phyloP scores from a whole-genome alignment of 2,797 vertebrate genomes.

The Alosa sapidissima region DNA sequence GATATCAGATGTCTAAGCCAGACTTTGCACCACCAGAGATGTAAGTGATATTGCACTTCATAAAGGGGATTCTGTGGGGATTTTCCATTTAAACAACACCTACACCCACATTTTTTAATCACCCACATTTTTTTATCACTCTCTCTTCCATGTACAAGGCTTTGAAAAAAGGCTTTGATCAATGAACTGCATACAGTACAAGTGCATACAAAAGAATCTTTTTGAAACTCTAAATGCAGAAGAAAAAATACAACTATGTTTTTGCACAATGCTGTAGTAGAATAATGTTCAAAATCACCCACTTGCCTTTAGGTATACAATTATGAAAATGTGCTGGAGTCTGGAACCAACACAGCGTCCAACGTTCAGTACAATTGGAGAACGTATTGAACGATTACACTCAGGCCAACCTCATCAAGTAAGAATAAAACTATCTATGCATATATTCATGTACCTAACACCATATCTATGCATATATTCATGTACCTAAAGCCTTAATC shows the following conservation, averaged over 20 bases:
- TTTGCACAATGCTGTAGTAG: too few species aligned
- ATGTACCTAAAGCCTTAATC: too few species aligned
- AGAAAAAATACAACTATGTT: background rate
- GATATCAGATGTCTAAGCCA: slow-evolving; percentile 90
- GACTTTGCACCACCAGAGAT: slow-evolving; percentile 84
- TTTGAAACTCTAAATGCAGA: background rate
- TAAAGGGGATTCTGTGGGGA: background rate
- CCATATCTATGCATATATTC: too few species aligned
- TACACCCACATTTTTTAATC: too few species aligned
- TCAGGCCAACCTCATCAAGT: slow-evolving; percentile 71
- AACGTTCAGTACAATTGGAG: slow-evolving; percentile 81
- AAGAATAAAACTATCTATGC: background rate
- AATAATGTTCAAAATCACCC: background rate
- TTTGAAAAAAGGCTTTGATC: too few species aligned
- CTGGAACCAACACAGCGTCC: slow-evolving; percentile 86
- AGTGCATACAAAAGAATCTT: too few species aligned
- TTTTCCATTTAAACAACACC: background rate
- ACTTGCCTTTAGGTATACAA: slow-evolving; percentile 76
- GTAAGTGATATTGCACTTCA: slow-evolving; percentile 69
- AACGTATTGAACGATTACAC: slow-evolving; percentile 79
- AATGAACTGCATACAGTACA: too few species aligned
- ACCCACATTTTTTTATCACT: too few species aligned
- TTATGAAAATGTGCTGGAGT: slow-evolving; percentile 92
- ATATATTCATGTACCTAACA: background rate
- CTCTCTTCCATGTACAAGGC: too few species aligned